These are phyloP conservation scores for Forpus xanthops DNA, from an alignment of 2,797 vertebrate genomes.

Conservation along the genomic window DNA sequence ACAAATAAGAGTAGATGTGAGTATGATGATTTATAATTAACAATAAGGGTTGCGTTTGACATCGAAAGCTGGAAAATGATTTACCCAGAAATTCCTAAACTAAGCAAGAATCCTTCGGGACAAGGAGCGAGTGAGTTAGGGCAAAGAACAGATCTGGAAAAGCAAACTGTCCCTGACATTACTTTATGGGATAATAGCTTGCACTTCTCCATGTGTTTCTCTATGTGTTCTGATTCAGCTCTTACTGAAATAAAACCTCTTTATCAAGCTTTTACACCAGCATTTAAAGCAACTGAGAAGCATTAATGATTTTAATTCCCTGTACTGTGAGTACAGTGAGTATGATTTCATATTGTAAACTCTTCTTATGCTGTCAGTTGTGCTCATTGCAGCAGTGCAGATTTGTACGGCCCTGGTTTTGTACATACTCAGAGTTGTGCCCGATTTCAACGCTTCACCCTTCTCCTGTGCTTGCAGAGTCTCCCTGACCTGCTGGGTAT, in stretches of 20 bases:
- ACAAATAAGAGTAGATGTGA: background rate
- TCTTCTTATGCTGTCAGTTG: rapidly evolving
- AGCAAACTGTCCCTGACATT: background rate
- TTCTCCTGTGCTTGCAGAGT: background rate
- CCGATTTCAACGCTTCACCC: background rate
- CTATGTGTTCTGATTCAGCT: background rate
- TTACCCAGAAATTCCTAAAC: conserved; percentile 29
- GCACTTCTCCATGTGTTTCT: background rate
- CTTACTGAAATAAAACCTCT: background rate
- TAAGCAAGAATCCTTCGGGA: conserved; percentile 31
- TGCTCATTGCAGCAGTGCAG: background rate
- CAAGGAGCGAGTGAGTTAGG: background rate
- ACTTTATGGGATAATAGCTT: background rate
- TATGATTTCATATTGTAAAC: background rate
- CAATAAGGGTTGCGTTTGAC: background rate
- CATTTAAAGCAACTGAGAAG: background rate
- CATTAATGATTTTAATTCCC: background rate
- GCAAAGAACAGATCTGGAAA: background rate
- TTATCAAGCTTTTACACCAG: background rate
- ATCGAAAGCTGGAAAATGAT: conserved; percentile 30
- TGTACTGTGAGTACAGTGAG: background rate
- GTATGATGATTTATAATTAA: background rate
- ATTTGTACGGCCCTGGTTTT: background rate
- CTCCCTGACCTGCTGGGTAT: background rate
- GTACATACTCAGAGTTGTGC: background rate